A percentile compares a stretch with the other conserved stretches of the same genome.
These are phyloP conservation scores for Cancer borealis DNA, from an alignment of 2,888 invertebrate genomes.

Conservation along the genomic window DNA sequence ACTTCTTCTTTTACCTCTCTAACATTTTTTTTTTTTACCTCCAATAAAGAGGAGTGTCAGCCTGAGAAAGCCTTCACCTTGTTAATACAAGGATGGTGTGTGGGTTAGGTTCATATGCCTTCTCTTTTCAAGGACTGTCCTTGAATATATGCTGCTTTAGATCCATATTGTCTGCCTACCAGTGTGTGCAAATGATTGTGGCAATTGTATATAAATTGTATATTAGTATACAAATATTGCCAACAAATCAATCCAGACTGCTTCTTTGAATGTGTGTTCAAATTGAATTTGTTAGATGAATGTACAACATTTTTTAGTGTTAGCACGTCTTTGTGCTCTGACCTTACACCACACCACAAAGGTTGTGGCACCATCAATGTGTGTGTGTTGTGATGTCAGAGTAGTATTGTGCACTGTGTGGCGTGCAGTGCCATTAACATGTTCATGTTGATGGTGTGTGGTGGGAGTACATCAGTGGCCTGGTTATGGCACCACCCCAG, in stretches of 20 bases:
- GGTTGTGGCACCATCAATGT: neutral
- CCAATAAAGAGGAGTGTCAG: neutral
- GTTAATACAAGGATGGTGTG: neutral
- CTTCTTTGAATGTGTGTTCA: neutral
- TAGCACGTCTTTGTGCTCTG: neutral
- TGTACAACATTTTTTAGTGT: neutral
- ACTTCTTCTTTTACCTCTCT: neutral
- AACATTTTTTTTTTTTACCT: neutral
- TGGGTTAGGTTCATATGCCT: neutral
- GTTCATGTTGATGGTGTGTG: neutral
- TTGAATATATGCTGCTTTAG: neutral
- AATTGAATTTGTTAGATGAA: neutral
- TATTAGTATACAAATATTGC: neutral
- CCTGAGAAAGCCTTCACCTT: neutral
- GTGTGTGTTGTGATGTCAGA: neutral
- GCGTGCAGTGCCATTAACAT: neutral
- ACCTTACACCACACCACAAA: neutral
- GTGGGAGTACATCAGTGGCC: neutral
- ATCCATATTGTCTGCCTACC: neutral
- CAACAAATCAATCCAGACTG: neutral
- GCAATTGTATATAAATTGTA: neutral
- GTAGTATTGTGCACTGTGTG: conserved; percentile 7
- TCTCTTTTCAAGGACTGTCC: neutral
- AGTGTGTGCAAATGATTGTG: conserved; percentile 29
- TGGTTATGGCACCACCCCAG: neutral